phyloP scores from a whole-genome alignment of 2,888 invertebrate genomes.

The Phrixothrix hirtus region DNA sequence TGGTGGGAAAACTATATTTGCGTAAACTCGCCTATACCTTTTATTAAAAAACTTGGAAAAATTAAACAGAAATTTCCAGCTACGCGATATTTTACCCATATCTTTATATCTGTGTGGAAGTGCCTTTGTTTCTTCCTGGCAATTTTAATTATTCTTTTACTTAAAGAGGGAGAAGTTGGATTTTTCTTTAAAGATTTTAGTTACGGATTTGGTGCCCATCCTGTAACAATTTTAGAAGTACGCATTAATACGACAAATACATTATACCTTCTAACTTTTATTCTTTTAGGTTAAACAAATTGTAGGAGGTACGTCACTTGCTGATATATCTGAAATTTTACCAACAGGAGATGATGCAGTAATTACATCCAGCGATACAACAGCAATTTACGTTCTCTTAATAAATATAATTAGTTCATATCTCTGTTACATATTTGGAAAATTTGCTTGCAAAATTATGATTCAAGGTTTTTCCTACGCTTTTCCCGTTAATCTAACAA shows the following conservation, averaged over 20 bases:
- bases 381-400: constrained; percentile 75
- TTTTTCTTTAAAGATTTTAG: constrained; percentile 78
- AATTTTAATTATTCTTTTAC: constrained; percentile 71
- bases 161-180: constrained; percentile 75
- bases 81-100: constrained; percentile 86
- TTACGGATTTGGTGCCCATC: constrained; percentile 75
- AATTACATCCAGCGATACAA: constrained; percentile 70
- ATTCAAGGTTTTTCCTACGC: constrained; percentile 98
- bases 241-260: neutral
- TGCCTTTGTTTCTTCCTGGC: constrained; percentile 78
- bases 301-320: constrained; percentile 64
- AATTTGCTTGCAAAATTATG: constrained; percentile 94
- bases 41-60: constrained; percentile 74
- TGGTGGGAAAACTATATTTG: constrained; percentile 99
- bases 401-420: constrained; percentile 84
- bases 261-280: neutral
- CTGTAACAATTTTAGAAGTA: constrained; percentile 77
- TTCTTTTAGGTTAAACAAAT: constrained; percentile 63
- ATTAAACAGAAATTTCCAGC: constrained; percentile 78
- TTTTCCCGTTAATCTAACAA: constrained; percentile 91
- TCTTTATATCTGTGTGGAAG: constrained; percentile 92
- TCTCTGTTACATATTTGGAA: constrained; percentile 89
- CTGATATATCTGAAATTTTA: constrained; percentile 76
- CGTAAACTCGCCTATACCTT: constrained; percentile 77
- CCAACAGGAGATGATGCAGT: constrained; percentile 76